Conservation (phyloP, 2,113 vertebrate genomes). For the Rattus norvegicus region GRCr8 NC_086039.1:120633001-120633500, state of each 20-base stretch:
- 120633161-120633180: slow-evolving; percentile 12
- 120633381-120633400: neutral
- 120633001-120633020: neutral
- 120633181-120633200: neutral
- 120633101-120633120: neutral
- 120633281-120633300: neutral
- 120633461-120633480: neutral
- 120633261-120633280: neutral
- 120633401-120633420: neutral
- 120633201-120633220: neutral
- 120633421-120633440: neutral
- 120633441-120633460: neutral
- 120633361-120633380: neutral
- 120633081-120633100: slow-evolving; percentile 6
- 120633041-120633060: neutral
- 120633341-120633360: neutral
- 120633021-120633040: neutral
- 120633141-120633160: neutral
- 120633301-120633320: neutral
- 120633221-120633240: neutral
- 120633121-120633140: neutral
- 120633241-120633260: neutral
- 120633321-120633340: neutral
- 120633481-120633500: neutral
- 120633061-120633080: neutral